These are phyloP conservation scores for Chymomyza amoena DNA, from an alignment of 2,888 invertebrate species.

Conservation along the genomic window DNA sequence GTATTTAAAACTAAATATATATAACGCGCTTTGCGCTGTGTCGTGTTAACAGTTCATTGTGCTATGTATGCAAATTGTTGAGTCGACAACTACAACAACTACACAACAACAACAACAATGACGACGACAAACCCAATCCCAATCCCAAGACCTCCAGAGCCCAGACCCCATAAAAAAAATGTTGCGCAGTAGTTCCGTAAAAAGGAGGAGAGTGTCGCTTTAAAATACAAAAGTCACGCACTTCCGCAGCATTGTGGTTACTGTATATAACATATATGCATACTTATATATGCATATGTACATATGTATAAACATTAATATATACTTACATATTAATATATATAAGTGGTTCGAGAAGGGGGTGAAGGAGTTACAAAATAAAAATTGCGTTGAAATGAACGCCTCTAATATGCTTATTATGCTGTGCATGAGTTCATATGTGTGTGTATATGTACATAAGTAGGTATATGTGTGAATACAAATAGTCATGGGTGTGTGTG, in stretches of 20 bases:
- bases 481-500: neutral
- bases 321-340: conserved; percentile 9
- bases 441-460: conserved; percentile 2
- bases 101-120: too few species aligned
- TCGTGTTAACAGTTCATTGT: conserved; percentile 49
- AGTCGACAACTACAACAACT: too few species aligned
- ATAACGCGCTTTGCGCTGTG: neutral
- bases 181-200: conserved; percentile 51
- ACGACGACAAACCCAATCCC: conserved; percentile 6
- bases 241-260: conserved; percentile 42
- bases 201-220: conserved; percentile 52
- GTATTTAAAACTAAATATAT: neutral
- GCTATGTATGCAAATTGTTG: conserved; percentile 29
- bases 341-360: neutral
- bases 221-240: conserved; percentile 65
- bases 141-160: neutral
- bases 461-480: neutral
- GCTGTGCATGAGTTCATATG: conserved; percentile 19
- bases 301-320: too few species aligned
- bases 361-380: too few species aligned
- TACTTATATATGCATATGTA: too few species aligned
- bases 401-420: conserved; percentile 51
- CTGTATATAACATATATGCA: too few species aligned
- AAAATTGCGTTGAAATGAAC: conserved; percentile 14
- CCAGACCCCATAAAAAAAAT: conserved; percentile 48